Base-by-base conservation (phyloP, 2,113 vertebrate species). In the Sylvietta virens region DNA sequence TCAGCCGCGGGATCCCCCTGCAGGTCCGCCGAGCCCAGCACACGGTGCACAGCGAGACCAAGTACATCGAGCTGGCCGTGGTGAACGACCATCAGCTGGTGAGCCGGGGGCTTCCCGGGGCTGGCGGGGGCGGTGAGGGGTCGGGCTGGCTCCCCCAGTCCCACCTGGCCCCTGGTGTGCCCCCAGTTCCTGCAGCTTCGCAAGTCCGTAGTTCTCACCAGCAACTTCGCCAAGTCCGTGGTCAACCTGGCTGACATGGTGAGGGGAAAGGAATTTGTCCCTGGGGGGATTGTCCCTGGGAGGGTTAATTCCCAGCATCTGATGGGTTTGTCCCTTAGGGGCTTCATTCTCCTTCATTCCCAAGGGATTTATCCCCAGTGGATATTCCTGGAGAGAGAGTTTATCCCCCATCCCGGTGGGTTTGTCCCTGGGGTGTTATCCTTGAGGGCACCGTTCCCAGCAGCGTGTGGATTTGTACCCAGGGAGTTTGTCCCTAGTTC, bases 201-300 rank as follows among this genome's bases (percentile, higher is more conserved):
- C 21, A 98, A 97, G 58, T 99, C 99, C 0, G 98, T 98, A 91
- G 98, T 98, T 95, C 99, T 99, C 97, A 99, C 99, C 96, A 99
- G 98, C 98, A 99, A 99, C 97, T 99, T 99, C 18, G 99, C 99
- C 97, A 99, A 99, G 98, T 99, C 99, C 1, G 99, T 99, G 94
- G 99, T 99, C 97, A 99, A 99, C 97, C 98, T 99, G 97, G 99
- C 99, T 0, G 99, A 99, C 44, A 98, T 98, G 97, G 99, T 99
- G 90, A 98, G 62, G 48, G 4, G 11, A 13, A 27, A 53, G 33
- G 57, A 24, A 20, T 28, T 30, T 60, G 13, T 37, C 18, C 18
- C 48, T 6, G 6, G 22, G 14, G 21, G 15, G 4, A 4, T 7
- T 39, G 60, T 48, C 8, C 24, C 57, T 22, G 14, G 17, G 39